Conservation (phyloP, 2,113 vertebrate genomes). For the Diadophis punctatus region DNA sequence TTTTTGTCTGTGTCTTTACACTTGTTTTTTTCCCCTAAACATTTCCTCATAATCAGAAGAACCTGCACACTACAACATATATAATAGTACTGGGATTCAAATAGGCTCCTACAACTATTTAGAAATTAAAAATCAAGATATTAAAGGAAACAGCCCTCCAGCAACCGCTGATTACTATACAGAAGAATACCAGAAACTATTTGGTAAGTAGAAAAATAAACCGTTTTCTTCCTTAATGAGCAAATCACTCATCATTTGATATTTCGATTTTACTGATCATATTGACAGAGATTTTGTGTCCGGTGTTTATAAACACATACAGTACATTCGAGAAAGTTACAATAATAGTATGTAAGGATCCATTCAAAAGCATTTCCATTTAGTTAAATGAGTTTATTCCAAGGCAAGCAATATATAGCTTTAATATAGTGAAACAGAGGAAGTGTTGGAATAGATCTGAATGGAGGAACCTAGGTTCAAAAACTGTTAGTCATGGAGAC, state of each 20-base stretch:
- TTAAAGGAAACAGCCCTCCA: neutral
- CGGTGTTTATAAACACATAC: neutral
- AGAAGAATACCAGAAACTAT: slow-evolving; percentile 15
- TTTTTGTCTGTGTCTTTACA: neutral
- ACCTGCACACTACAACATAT: slow-evolving; percentile 48
- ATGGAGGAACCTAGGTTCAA: neutral
- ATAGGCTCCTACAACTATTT: slow-evolving; percentile 70
- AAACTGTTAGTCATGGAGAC: neutral
- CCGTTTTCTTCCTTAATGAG: neutral
- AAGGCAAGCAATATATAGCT: neutral
- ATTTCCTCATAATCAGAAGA: slow-evolving; percentile 50
- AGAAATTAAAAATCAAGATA: slow-evolving; percentile 49
- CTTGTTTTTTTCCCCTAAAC: neutral
- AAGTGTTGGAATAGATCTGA: neutral
- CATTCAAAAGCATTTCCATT: neutral
- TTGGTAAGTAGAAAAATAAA: slow-evolving; percentile 62
- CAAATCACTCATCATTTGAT: neutral
- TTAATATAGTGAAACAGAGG: neutral
- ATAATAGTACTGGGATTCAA: slow-evolving; percentile 66
- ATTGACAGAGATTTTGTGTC: neutral
- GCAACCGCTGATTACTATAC: neutral
- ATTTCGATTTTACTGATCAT: neutral
- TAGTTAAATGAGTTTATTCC: neutral
- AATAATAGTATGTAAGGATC: neutral
- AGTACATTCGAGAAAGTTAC: neutral